Percentiles rank a stretch among this genome's conserved stretches.
phyloP scores from a whole-genome alignment of 2,113 vertebrate species.

The Cromileptes altivelis region DNA sequence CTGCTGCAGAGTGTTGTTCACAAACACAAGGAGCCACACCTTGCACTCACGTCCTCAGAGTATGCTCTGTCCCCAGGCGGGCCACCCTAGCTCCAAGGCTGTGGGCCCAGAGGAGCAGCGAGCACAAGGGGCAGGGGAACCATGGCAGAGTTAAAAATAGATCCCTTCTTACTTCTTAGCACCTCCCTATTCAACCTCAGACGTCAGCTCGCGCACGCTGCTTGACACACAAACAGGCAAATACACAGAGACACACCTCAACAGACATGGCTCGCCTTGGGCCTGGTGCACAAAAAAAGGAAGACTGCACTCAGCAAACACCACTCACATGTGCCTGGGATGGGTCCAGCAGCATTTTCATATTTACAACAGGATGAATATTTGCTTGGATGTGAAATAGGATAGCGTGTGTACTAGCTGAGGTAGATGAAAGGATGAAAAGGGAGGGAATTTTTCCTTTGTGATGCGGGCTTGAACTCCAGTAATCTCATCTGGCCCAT shows the following conservation, averaged over 20 bases:
- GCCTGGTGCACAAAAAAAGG: slow-evolving; percentile 17
- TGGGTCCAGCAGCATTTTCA: slow-evolving; percentile 8
- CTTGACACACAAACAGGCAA: slow-evolving; percentile 50
- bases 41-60: slow-evolving; percentile 48
- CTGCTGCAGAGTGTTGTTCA: slow-evolving; percentile 52
- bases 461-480: slow-evolving; percentile 11
- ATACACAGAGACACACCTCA: slow-evolving; percentile 69
- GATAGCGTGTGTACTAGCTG: background rate
- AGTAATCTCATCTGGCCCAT: slow-evolving; percentile 6
- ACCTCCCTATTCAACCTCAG: slow-evolving; percentile 70
- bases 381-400: slow-evolving; percentile 26
- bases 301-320: slow-evolving; percentile 32
- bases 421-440: slow-evolving; percentile 8
- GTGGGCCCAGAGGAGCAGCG: slow-evolving; percentile 47
- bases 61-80: slow-evolving; percentile 33
- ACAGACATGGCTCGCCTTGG: slow-evolving; percentile 28
- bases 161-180: slow-evolving; percentile 64
- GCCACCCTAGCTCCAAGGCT: slow-evolving; percentile 39
- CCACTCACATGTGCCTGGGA: slow-evolving; percentile 29
- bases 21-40: slow-evolving; percentile 65
- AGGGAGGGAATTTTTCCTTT: background rate
- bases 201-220: slow-evolving; percentile 52
- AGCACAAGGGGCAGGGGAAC: slow-evolving; percentile 58
- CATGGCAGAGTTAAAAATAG: slow-evolving; percentile 78
- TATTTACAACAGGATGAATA: slow-evolving; percentile 13